Evolutionary conservation across 2,888 invertebrate genomes (phyloP).

Genomic region (Xanthorhoe spadicearia): DNA sequence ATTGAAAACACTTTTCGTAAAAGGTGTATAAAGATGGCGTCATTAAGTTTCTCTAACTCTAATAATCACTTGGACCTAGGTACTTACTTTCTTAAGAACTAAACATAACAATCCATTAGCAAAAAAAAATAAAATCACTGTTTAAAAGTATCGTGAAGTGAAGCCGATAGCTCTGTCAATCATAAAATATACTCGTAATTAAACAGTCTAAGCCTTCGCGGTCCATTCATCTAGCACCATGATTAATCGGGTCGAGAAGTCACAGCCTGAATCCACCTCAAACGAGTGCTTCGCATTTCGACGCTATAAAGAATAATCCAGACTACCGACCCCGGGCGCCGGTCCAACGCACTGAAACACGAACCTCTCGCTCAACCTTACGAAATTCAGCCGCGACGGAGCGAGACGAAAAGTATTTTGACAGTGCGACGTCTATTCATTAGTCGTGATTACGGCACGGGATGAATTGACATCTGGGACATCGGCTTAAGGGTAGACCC

Average conservation of each 20-base stretch:
- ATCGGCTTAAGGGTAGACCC: slow-evolving; percentile 63
- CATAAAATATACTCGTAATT: slow-evolving; percentile 8
- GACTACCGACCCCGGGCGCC: slow-evolving; percentile 66
- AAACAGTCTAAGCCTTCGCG: slow-evolving; percentile 24
- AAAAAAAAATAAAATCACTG: not conserved
- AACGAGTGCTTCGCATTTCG: slow-evolving; percentile 79
- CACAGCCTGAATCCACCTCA: slow-evolving; percentile 78
- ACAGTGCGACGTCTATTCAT: slow-evolving; percentile 76
- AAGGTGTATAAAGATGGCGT: too few species aligned
- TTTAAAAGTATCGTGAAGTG: not conserved
- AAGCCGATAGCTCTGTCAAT: slow-evolving; percentile 12
- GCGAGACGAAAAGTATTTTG: slow-evolving; percentile 66
- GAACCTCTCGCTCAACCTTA: slow-evolving; percentile 64
- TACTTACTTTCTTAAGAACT: not conserved
- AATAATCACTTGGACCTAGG: too few species aligned
- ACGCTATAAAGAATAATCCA: slow-evolving; percentile 81
- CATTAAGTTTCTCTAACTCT: too few species aligned
- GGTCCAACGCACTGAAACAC: slow-evolving; percentile 62
- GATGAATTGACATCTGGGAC: slow-evolving; percentile 83
- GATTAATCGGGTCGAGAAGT: slow-evolving; percentile 78
- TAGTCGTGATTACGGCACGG: slow-evolving; percentile 78
- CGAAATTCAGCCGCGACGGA: slow-evolving; percentile 54
- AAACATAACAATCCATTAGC: not conserved
- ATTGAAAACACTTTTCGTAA: too few species aligned
- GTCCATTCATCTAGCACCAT: slow-evolving; percentile 52